These are phyloP conservation scores for Tetragnatha versicolor DNA, from an alignment of 1,140 invertebrate genomes.

Conservation along the genomic window DNA sequence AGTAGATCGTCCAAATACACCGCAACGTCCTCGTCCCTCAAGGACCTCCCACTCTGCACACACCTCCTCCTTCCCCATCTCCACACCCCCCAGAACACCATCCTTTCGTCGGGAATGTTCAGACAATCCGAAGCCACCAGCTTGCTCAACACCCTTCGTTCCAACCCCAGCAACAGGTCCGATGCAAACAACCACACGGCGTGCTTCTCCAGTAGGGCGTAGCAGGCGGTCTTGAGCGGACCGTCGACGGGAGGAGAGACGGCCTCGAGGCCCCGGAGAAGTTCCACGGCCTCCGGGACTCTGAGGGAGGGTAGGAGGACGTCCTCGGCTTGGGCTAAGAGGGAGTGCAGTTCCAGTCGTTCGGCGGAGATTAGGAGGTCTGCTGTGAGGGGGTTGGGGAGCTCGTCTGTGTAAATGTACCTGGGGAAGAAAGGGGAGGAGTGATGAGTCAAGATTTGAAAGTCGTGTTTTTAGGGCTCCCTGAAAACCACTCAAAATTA, in stretches of 20 bases:
- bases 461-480: neutral
- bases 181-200: constrained; percentile 4
- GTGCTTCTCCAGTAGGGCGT: neutral
- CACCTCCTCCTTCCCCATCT: constrained; percentile 18
- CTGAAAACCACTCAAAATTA: neutral
- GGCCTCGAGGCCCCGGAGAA: constrained; percentile 5
- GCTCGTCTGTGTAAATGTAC: constrained; percentile 6
- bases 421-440: neutral
- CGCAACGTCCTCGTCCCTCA: neutral
- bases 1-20: constrained; percentile 4
- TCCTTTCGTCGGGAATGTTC: constrained; percentile 31
- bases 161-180: constrained; percentile 14
- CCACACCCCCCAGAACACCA: constrained; percentile 30
- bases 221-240: neutral
- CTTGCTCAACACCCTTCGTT: neutral
- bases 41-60: neutral
- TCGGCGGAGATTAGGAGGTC: neutral
- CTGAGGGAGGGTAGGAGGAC: neutral
- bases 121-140: neutral
- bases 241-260: neutral
- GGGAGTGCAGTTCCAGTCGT: neutral
- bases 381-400: constrained; percentile 12
- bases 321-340: neutral
- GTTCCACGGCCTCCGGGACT: neutral
- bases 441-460: neutral